Conservation (phyloP, 2,113 vertebrate species). For the Upupa epops region DNA sequence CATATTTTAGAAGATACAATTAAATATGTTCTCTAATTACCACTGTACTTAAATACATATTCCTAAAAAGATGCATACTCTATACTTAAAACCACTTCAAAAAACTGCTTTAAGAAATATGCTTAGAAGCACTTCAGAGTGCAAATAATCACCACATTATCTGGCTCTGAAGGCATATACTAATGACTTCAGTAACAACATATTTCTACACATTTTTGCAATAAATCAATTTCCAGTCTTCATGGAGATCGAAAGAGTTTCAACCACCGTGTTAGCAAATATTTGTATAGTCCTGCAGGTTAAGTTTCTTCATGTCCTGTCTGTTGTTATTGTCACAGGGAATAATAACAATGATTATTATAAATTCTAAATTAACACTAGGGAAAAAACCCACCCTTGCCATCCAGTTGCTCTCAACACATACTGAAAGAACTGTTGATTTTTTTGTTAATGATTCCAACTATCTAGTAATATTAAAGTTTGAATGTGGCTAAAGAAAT, state of each 20-base stretch:
- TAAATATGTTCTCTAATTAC: background rate
- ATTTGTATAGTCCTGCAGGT: background rate
- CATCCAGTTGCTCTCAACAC: background rate
- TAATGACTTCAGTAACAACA: background rate
- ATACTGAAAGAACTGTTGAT: background rate
- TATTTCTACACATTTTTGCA: background rate
- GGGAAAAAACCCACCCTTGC: background rate
- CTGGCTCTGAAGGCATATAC: background rate
- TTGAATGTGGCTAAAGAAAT: background rate
- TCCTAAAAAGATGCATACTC: background rate
- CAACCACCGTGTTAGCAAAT: background rate
- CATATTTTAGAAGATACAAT: background rate
- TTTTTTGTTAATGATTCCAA: background rate
- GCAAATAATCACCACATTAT: background rate
- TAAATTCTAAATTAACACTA: background rate
- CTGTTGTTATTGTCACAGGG: background rate
- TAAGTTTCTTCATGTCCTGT: background rate
- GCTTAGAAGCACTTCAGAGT: background rate
- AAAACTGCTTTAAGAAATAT: background rate
- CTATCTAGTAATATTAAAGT: background rate
- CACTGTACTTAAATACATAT: background rate
- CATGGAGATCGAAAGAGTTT: background rate
- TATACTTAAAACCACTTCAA: background rate
- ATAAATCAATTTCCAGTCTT: background rate
- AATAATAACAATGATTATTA: too few species aligned